Evolutionary conservation across 2,797 vertebrate species (phyloP), one percentile per base, ranked within the genome.

Genomic region (Dicrostonyx torquatus): DNA sequence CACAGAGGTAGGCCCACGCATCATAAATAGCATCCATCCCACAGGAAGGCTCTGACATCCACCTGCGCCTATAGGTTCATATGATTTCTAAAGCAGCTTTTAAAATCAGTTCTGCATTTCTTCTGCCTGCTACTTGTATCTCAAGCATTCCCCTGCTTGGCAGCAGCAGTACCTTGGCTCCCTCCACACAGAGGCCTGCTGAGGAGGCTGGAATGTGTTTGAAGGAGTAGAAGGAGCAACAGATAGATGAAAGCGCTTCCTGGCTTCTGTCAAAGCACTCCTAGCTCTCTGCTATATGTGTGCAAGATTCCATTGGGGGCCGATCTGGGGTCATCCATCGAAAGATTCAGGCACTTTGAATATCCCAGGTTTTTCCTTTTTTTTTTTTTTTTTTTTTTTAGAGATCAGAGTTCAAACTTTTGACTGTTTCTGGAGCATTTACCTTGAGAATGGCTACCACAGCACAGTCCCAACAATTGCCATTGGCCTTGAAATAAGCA

Each of bases 131-230:
- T 78, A 48, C 78, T 87, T 90, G 60, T 40, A 70, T 95, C 78
- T 83, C 92, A 93, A 18, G 83, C 88, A 93, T 80, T 93, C 93
- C 76, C 37, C 53, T 48, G 31, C 73, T 89, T 96, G 94, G 94
- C 95, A 96, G 94, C 95, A 94, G 83, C 86, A 10, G 55, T 53
- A n/a, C 73, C 50, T 72, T 66, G 92, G 92, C 91, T 60, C 20
- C 24, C 87, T 94, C 22, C 34, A 37, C 87, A 70, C 66, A 86
- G 90, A 22, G 72, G 64, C 37, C 89, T 91, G 90, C 62, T 2
- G 20, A 92, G 73, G 94, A 94, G 77, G 95, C 78, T 94, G 97
- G 96, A 92, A 91, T 97, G 96, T 79, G 9, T 66, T 60, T 55
- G 91, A 89, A 95, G 94, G 93, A 87, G 64, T 1, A 40, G 43